Evolutionary conservation across 2,888 invertebrate species (phyloP).

Genomic region (Baronia brevicornis): DNA sequence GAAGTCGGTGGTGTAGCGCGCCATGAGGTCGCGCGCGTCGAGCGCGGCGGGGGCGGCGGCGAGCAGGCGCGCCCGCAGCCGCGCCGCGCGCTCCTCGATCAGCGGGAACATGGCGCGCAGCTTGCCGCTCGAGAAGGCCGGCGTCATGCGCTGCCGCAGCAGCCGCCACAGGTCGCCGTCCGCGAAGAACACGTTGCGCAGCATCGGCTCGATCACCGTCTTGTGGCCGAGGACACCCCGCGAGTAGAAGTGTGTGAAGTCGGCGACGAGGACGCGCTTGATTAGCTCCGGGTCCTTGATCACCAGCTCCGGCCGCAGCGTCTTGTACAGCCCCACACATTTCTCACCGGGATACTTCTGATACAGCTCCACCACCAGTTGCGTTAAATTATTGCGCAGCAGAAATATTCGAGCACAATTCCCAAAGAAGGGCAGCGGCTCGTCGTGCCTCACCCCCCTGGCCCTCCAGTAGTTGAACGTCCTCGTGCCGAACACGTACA

Average conservation of each 20-base stretch:
- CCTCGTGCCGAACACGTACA: conserved; percentile 36
- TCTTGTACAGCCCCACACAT: conserved; percentile 38
- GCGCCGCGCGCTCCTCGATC: conserved; percentile 41
- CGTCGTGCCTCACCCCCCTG: conserved; percentile 38
- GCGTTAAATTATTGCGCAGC: conserved; percentile 30
- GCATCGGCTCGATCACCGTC: conserved; percentile 37
- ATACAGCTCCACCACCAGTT: conserved; percentile 34
- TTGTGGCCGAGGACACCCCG: conserved; percentile 34
- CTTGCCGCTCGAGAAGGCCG: conserved; percentile 46
- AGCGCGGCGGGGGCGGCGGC: conserved; percentile 26
- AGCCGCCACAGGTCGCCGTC: conserved; percentile 48
- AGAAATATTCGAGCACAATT: conserved; percentile 28
- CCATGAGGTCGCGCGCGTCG: conserved; percentile 52
- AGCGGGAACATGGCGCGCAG: conserved; percentile 51
- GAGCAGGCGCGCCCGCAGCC: conserved; percentile 33
- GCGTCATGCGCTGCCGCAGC: conserved; percentile 33
- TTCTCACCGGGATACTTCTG: conserved; percentile 41
- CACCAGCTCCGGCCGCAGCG: conserved; percentile 31
- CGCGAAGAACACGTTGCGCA: conserved; percentile 44
- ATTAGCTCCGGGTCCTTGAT: conserved; percentile 39
- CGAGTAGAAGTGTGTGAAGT: conserved; percentile 36
- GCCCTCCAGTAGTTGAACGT: conserved; percentile 39
- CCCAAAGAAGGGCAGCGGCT: conserved; percentile 34
- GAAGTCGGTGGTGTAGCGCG: conserved; percentile 49
- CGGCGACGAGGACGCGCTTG: conserved; percentile 33